These are phyloP conservation scores for Drosophila koepferae DNA, from an alignment of 2,888 invertebrate species.

Conservation along the genomic window DNA sequence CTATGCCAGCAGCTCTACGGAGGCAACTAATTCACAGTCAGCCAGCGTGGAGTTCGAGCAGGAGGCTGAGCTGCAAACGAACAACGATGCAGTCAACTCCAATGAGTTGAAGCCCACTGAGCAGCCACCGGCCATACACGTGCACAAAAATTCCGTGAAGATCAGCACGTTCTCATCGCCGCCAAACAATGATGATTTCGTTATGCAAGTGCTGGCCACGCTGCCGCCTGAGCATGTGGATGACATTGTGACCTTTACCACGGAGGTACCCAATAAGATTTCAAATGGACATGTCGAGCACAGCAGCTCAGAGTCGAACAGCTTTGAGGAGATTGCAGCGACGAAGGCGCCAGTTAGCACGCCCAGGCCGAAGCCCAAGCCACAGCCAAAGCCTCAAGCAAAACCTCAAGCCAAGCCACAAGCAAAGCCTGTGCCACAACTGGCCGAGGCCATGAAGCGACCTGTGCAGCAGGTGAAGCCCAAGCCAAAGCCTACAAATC, in stretches of 20 bases:
- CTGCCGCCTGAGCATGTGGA: constrained; percentile 64
- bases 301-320: constrained; percentile 77
- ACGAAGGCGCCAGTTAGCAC: constrained; percentile 45
- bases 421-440: constrained; percentile 50
- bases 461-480: constrained; percentile 48
- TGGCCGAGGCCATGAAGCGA: constrained; percentile 63
- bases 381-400: background rate
- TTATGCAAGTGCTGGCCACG: constrained; percentile 81
- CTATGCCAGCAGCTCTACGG: constrained; percentile 58
- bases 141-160: constrained; percentile 80
- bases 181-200: constrained; percentile 80
- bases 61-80: constrained; percentile 61
- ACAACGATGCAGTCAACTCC: constrained; percentile 38
- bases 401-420: constrained; percentile 34
- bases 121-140: constrained; percentile 71
- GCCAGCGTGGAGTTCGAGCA: constrained; percentile 71
- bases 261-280: constrained; percentile 83
- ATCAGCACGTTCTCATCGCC: constrained; percentile 82
- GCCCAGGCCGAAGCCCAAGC: constrained; percentile 43
- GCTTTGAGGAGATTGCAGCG: constrained; percentile 74
- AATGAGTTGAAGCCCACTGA: constrained; percentile 56
- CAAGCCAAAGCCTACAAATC: constrained; percentile 47
- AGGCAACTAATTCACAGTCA: constrained; percentile 58
- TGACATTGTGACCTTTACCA: constrained; percentile 72
- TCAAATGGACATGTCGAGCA: constrained; percentile 67